Percentiles rank a stretch among this genome's conserved stretches.
These are phyloP conservation scores for Drosophila acutilabella DNA, from an alignment of 2,888 invertebrate genomes.

Conservation along the genomic window DNA sequence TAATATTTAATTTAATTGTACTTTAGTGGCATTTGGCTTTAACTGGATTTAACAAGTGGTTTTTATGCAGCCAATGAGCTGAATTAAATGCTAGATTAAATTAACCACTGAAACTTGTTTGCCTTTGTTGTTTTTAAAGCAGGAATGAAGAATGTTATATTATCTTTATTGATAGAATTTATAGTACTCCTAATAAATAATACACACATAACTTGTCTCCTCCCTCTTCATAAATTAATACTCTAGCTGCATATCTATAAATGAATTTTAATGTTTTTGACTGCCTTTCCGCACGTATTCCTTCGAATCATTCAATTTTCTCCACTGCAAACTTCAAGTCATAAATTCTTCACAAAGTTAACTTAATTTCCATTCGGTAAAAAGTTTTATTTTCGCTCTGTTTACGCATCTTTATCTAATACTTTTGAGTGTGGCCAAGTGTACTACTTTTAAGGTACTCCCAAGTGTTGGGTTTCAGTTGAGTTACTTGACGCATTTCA, in stretches of 20 bases:
- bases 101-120: not conserved
- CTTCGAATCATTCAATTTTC: not conserved
- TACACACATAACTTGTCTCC: too few species aligned
- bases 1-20: conserved; percentile 30
- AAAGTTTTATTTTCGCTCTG: conserved; percentile 5
- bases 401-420: conserved; percentile 4
- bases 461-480: conserved; percentile 4
- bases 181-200: too few species aligned
- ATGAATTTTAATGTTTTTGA: too few species aligned
- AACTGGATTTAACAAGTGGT: conserved; percentile 4
- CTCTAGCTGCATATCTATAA: too few species aligned
- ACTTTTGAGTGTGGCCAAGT: conserved; percentile 1
- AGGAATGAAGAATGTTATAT: not conserved
- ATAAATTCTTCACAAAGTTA: not conserved
- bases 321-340: not conserved
- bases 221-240: too few species aligned
- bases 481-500: conserved; percentile 10
- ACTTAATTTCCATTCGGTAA: conserved; percentile 3
- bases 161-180: too few species aligned
- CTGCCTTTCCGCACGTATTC: too few species aligned
- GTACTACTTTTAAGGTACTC: conserved; percentile 19
- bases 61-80: conserved; percentile 1
- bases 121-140: not conserved
- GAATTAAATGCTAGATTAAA: conserved; percentile 2
- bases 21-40: not conserved